Conservation (phyloP, 2,113 vertebrate genomes). For the Leptobrachium leishanense region DNA sequence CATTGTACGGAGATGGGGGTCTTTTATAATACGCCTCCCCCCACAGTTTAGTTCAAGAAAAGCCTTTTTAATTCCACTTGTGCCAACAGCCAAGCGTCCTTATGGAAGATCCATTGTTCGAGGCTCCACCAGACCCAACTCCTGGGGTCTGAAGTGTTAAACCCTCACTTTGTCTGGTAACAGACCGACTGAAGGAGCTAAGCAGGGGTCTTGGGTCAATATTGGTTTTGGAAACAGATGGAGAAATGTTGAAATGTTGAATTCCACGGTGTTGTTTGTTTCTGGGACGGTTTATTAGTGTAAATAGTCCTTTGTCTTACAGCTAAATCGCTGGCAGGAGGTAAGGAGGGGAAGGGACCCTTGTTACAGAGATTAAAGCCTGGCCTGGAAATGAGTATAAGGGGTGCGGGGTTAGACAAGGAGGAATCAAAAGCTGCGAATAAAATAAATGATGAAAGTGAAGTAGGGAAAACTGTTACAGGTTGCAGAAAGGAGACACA, state of each 20-base stretch:
- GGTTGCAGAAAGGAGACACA: slow-evolving; percentile 15
- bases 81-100: slow-evolving; percentile 62
- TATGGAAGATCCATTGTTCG: slow-evolving; percentile 65
- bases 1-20: slow-evolving; percentile 60
- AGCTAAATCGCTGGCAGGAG: slow-evolving; percentile 69
- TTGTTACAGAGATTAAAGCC: slow-evolving; percentile 65
- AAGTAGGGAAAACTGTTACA: slow-evolving; percentile 16
- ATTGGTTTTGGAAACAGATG: slow-evolving; percentile 76
- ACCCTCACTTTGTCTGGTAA: slow-evolving; percentile 68
- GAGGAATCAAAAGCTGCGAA: slow-evolving; percentile 17
- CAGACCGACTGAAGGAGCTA: slow-evolving; percentile 71
- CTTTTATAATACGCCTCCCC: slow-evolving; percentile 61
- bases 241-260: slow-evolving; percentile 77
- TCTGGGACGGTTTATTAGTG: slow-evolving; percentile 73
- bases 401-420: slow-evolving; percentile 10
- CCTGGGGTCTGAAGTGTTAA: slow-evolving; percentile 64
- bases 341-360: slow-evolving; percentile 67
- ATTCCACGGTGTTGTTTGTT: slow-evolving; percentile 73
- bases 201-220: slow-evolving; percentile 74
- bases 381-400: slow-evolving; percentile 46
- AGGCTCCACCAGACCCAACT: slow-evolving; percentile 65
- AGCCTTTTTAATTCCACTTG: slow-evolving; percentile 56
- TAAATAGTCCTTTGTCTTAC: slow-evolving; percentile 83
- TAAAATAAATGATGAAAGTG: slow-evolving; percentile 24
- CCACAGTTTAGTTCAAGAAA: slow-evolving; percentile 54